Base-by-base conservation (phyloP, 1,140 invertebrate genomes). In the Aphaenogaster rudis region DNA sequence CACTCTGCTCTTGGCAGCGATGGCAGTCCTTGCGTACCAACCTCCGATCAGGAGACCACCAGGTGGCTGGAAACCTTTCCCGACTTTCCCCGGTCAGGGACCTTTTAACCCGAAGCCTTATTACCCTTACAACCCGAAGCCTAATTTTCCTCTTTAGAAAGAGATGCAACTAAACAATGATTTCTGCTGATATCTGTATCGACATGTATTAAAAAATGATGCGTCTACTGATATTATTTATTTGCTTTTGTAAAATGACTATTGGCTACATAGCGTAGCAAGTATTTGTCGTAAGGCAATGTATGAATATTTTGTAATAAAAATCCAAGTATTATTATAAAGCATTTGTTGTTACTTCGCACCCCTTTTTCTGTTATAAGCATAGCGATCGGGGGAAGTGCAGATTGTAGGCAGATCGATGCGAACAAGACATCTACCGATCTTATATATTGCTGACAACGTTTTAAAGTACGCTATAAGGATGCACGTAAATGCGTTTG, bases 21-120 rank as follows among this genome's bases (percentile, higher is more conserved):
- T 74, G 28, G 28, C 67, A 1, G 64, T 72, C 2, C 15, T 81
- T 15, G 77, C 86, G 39, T 89, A 82, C 28, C 0, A 11, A 57
- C 11, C 59, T 45, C 54, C 50, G 9, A 8, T 69, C n/a, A 15
- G 11, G 11, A 71, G 13, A 3, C 77, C 77, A 2, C 11, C 84
- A 74, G 42, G n/a, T 15, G 52, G 54, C 9, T 79, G 77, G 77
- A 67, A 67, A n/a, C 17, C n/a, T 74, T 50, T 88, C n/a, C 87
- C 87, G 3, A 80, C 57, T 72, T 79, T 86, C 54, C 87, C 87
- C 1, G 85, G 74, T 54, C 87, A 84, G 9, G 79, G 66, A 57
- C 48, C 86, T 5, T 90, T 78, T 36, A 88, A 88, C 13, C 66
- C 85, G 11, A 48, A 54, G 21, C 28, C 28, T 28, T 28, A 28